Percentiles rank a stretch among this genome's conserved stretches.
phyloP scores from a whole-genome alignment of 1,140 invertebrate species.

The Listronotus bonariensis region DNA sequence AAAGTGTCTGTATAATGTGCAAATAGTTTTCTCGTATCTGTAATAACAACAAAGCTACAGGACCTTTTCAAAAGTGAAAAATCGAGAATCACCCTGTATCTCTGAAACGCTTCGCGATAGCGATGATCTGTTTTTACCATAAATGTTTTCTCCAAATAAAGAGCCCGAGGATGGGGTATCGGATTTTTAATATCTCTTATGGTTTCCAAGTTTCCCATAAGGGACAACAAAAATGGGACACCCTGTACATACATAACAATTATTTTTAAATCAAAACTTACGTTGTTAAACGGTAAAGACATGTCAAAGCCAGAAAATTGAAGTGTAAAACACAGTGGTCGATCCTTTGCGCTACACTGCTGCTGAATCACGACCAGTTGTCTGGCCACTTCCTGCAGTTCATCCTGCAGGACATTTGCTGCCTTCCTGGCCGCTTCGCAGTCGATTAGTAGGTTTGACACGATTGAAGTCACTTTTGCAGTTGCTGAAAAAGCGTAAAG shows the following conservation, averaged over 20 bases:
- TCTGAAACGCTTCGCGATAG: no score
- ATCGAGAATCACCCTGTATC: no score
- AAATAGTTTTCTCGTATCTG: no score
- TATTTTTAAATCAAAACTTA: slow-evolving; percentile 32
- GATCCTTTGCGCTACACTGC: slow-evolving; percentile 63
- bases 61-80: no score
- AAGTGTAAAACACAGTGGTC: slow-evolving; percentile 68
- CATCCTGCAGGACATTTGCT: slow-evolving; percentile 37
- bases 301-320: slow-evolving; percentile 63
- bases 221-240: no score
- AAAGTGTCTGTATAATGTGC: no score
- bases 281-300: slow-evolving; percentile 42
- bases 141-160: no score
- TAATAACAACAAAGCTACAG: no score
- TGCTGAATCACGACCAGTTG: slow-evolving; percentile 64
- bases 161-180: no score
- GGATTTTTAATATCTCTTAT: no score
- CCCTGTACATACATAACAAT: not conserved
- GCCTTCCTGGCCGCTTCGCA: slow-evolving; percentile 37
- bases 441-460: slow-evolving; percentile 60
- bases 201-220: no score
- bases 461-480: slow-evolving; percentile 41
- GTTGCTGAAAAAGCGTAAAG: slow-evolving; percentile 30
- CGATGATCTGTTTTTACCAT: no score
- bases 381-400: slow-evolving; percentile 59